Conservation (phyloP, 2,888 invertebrate species). For the Gymnoscelis rufifasciata region DNA sequence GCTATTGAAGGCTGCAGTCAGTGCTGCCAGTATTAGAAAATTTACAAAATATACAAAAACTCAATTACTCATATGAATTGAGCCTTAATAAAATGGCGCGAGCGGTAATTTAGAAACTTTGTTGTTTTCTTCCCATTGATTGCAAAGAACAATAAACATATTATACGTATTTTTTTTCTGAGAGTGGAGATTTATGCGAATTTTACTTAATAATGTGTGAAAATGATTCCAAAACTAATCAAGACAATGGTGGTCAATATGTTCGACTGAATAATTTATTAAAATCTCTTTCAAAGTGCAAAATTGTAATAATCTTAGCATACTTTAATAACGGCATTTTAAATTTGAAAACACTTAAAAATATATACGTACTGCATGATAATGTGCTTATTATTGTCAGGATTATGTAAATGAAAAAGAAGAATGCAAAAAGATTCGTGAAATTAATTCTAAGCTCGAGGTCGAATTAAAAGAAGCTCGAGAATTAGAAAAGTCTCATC, state of each 20-base stretch:
- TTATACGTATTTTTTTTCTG: no score
- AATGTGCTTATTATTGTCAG: conserved; percentile 31
- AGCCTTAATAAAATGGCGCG: neutral
- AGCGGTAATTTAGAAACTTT: neutral
- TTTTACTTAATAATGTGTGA: conserved; percentile 18
- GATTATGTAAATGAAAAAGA: conserved; percentile 54
- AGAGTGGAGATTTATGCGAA: neutral
- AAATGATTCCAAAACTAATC: conserved; percentile 34
- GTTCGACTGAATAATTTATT: conserved; percentile 52
- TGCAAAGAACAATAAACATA: no score
- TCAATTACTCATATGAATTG: neutral
- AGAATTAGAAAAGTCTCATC: conserved; percentile 67
- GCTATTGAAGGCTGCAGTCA: neutral
- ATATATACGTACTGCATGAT: no score
- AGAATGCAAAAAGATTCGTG: conserved; percentile 53
- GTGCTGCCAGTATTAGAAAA: neutral
- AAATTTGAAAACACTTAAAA: neutral
- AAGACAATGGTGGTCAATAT: conserved; percentile 24
- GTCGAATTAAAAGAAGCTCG: conserved; percentile 56
- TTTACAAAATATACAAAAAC: no score
- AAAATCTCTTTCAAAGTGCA: conserved; percentile 53
- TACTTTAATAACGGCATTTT: no score
- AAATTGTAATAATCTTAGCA: conserved; percentile 62
- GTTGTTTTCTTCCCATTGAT: no score
- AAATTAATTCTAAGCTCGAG: conserved; percentile 55